Conservation (phyloP, 2,797 vertebrate genomes). For the Gymnothorax reevesii region DNA sequence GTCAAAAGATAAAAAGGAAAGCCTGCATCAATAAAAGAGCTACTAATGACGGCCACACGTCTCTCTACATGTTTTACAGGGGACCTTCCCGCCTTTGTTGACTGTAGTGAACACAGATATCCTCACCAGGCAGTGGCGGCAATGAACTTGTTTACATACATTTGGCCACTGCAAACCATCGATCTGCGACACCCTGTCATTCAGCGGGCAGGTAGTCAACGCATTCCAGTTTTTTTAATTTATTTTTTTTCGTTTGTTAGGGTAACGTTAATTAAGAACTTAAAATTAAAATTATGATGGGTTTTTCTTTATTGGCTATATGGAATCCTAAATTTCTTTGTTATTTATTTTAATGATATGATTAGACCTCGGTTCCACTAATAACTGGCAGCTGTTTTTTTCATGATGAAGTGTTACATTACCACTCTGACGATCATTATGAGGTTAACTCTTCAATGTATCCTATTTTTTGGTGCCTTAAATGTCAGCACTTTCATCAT, state of each 20-base stretch:
- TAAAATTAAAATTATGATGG: not conserved
- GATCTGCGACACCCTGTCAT: not conserved
- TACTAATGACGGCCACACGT: slow-evolving; percentile 60
- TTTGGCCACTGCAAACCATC: slow-evolving; percentile 2
- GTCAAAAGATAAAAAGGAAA: slow-evolving; percentile 56
- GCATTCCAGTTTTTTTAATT: not conserved
- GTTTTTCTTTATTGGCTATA: not conserved
- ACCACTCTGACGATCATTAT: not conserved
- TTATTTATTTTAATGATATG: not conserved
- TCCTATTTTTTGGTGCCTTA: slow-evolving; percentile 9
- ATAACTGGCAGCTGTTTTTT: too few species aligned
- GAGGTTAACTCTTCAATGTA: slow-evolving; percentile 1
- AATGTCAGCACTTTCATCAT: slow-evolving; percentile 28
- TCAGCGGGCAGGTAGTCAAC: not conserved
- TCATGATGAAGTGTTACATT: not conserved
- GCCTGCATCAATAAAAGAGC: slow-evolving; percentile 61
- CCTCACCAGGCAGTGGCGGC: slow-evolving; percentile 40
- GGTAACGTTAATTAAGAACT: not conserved
- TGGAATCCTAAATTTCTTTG: too few species aligned
- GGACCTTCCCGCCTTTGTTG: slow-evolving; percentile 60
- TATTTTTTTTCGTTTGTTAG: not conserved
- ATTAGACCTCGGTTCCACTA: too few species aligned
- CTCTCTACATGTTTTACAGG: slow-evolving; percentile 64
- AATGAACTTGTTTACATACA: slow-evolving; percentile 19
- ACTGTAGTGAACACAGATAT: slow-evolving; percentile 62